These are phyloP conservation scores for Bilobella aurantiaca DNA, from an alignment of 1,140 invertebrate genomes.

Conservation along the genomic window DNA sequence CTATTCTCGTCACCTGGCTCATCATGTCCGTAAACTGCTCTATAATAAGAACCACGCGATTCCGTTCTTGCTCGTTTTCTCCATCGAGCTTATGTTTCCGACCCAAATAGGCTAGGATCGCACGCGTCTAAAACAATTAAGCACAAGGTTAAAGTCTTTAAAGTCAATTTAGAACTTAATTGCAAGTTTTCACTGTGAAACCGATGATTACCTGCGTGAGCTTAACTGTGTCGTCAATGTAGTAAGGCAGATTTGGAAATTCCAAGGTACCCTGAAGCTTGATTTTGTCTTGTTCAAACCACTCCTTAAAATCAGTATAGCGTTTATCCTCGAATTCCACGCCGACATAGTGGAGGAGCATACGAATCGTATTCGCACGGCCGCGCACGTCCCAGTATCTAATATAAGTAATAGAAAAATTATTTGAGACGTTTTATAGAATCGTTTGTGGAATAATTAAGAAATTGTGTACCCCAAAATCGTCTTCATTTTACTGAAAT, in stretches of 20 bases:
- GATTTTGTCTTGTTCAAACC: not conserved
- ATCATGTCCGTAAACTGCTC: too few species aligned
- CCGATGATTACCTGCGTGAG: not conserved
- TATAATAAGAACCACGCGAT: too few species aligned
- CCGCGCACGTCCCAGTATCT: not conserved
- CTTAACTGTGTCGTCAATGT: not conserved
- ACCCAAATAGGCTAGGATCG: not conserved
- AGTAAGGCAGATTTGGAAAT: conserved; percentile 1
- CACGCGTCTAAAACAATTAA: not conserved
- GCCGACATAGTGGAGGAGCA: not conserved
- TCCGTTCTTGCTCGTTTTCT: not conserved
- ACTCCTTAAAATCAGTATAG: not conserved
- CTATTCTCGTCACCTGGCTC: too few species aligned
- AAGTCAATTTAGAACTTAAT: not conserved
- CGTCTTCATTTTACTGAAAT: not conserved
- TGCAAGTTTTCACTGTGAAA: not conserved
- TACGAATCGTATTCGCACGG: not conserved
- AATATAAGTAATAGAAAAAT: not conserved
- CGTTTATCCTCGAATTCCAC: not conserved
- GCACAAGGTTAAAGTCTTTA: not conserved
- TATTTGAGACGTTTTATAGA: not conserved
- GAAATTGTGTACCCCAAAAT: not conserved
- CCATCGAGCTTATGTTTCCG: not conserved
- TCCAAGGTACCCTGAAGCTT: not conserved
- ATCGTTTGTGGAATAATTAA: not conserved